These are phyloP conservation scores for Hartigia nigra DNA, from an alignment of 2,888 invertebrate species.

Conservation along the genomic window DNA sequence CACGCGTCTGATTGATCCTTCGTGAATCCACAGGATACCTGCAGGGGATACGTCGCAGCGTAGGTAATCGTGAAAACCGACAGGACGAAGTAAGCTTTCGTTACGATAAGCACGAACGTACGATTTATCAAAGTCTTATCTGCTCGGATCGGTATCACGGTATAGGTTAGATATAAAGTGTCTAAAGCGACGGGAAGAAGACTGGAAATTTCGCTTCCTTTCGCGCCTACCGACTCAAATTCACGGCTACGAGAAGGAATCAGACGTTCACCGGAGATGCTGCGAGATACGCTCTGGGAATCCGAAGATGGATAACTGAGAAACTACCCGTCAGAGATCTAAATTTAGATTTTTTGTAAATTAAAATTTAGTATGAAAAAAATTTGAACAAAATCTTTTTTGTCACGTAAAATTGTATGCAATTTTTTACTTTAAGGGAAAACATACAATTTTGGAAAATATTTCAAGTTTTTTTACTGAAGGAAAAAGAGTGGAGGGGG, in stretches of 20 bases:
- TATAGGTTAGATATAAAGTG: background rate
- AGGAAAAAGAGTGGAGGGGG: background rate
- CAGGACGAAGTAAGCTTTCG: conserved; percentile 8
- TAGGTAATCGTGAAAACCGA: background rate
- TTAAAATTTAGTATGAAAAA: too few relatives aligned
- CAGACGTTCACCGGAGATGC: background rate
- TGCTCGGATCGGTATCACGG: background rate
- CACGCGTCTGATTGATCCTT: background rate
- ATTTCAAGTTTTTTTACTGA: background rate
- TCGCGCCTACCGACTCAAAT: background rate
- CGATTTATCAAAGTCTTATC: conserved; percentile 30
- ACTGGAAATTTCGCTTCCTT: background rate
- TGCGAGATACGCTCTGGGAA: background rate
- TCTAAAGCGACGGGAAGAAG: background rate
- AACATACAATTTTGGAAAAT: too few relatives aligned
- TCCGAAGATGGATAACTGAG: background rate
- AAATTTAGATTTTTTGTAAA: too few relatives aligned
- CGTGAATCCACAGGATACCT: background rate
- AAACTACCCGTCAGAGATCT: background rate
- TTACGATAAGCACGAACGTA: conserved; percentile 2
- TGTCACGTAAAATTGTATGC: too few relatives aligned
- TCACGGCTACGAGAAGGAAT: background rate
- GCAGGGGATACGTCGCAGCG: background rate
- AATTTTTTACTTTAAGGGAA: too few relatives aligned
- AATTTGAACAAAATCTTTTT: too few relatives aligned